phyloP scores from a whole-genome alignment of 2,888 invertebrate genomes.

The Phragmatobia fuliginosa region DNA sequence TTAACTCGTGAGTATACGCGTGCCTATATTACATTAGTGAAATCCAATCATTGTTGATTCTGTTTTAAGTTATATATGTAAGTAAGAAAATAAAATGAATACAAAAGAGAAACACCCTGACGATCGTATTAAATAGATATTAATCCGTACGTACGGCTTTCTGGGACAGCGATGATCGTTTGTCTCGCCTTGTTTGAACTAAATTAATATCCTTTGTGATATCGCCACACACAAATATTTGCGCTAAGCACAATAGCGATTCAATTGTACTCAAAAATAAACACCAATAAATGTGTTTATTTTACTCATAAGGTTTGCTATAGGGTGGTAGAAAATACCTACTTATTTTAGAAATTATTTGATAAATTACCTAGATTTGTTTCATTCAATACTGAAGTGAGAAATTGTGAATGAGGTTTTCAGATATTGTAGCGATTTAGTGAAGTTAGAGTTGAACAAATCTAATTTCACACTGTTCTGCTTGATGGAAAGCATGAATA shows the following conservation, averaged over 20 bases:
- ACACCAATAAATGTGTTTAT: background rate
- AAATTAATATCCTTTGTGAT: conserved; percentile 3
- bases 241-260: background rate
- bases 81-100: background rate
- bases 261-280: conserved; percentile 1
- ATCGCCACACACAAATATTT: conserved; percentile 1
- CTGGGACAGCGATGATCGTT: background rate
- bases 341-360: background rate
- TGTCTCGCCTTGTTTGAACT: conserved; percentile 1
- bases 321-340: background rate
- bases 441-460: background rate
- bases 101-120: background rate
- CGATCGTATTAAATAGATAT: background rate
- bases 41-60: too few species aligned
- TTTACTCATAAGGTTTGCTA: background rate
- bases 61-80: too few species aligned
- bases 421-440: background rate
- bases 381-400: background rate
- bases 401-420: background rate
- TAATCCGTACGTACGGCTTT: background rate
- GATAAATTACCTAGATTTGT: background rate
- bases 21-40: too few species aligned
- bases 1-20: too few species aligned
- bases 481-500: too few species aligned
- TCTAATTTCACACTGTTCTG: too few species aligned